These are phyloP conservation scores for Electrophaes corylata DNA, from an alignment of 2,888 invertebrate genomes.

Conservation along the genomic window DNA sequence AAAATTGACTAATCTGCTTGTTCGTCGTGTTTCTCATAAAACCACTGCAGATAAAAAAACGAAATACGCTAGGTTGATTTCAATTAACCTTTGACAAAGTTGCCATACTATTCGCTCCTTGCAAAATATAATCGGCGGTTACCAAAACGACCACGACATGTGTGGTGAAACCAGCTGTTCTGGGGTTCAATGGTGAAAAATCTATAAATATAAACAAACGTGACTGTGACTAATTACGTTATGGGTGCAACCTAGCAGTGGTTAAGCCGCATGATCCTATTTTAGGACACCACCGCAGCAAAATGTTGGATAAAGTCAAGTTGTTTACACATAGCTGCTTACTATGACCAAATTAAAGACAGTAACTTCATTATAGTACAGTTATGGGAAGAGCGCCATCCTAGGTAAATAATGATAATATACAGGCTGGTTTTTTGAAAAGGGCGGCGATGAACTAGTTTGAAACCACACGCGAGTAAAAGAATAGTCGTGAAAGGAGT, in stretches of 20 bases:
- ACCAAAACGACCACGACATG: constrained; percentile 21
- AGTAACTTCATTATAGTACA: too few relatives aligned
- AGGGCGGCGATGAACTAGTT: too few relatives aligned
- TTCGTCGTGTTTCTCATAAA: neutral
- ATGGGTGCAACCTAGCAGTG: constrained; percentile 1
- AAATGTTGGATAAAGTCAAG: too few relatives aligned
- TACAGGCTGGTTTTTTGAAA: too few relatives aligned
- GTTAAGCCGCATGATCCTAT: neutral
- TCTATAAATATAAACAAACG: constrained; percentile 7
- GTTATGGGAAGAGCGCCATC: too few relatives aligned
- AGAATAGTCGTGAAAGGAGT: too few relatives aligned
- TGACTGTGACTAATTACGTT: constrained; percentile 26
- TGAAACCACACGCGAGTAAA: too few relatives aligned
- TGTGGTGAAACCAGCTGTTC: constrained; percentile 24
- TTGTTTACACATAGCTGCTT: too few relatives aligned
- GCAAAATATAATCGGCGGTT: constrained; percentile 24
- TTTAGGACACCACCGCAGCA: neutral
- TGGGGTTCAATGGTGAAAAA: constrained; percentile 16
- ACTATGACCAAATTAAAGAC: too few relatives aligned
- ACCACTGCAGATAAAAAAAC: neutral
- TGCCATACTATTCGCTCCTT: constrained; percentile 18
- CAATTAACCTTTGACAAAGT: constrained; percentile 31
- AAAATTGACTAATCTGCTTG: neutral
- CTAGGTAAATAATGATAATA: too few relatives aligned
- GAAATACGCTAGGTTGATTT: constrained; percentile 11